Percentiles rank a stretch among this genome's conserved stretches.
These are phyloP conservation scores for Chelmon rostratus DNA, from an alignment of 2,797 vertebrate species.

Conservation along the genomic window DNA sequence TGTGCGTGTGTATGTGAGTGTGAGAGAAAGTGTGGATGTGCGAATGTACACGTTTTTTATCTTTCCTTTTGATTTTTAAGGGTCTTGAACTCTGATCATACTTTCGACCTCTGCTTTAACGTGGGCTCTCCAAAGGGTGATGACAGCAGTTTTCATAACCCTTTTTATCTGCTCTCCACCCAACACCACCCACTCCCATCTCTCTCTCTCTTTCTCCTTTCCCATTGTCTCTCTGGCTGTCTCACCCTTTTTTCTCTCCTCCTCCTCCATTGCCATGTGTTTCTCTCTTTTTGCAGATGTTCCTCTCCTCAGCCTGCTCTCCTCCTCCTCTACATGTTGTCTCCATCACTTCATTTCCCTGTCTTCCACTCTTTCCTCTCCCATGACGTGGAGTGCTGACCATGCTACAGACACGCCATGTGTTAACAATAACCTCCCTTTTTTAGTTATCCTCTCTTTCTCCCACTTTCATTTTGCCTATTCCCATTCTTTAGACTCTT, in stretches of 20 bases:
- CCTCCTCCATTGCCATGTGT: slow-evolving; percentile 31
- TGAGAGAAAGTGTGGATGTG: background rate
- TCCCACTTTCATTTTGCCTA: slow-evolving; percentile 8
- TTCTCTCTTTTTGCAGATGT: slow-evolving; percentile 60
- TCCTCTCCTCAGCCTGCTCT: slow-evolving; percentile 43
- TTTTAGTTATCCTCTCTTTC: slow-evolving; percentile 12
- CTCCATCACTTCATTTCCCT: slow-evolving; percentile 45
- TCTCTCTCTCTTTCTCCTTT: background rate
- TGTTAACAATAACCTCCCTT: slow-evolving; percentile 38
- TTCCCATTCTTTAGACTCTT: slow-evolving; percentile 4
- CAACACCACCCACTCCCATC: background rate
- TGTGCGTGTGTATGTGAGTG: background rate
- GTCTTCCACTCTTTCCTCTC: slow-evolving; percentile 29
- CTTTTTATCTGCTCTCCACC: slow-evolving; percentile 31
- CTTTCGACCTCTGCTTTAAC: slow-evolving; percentile 55
- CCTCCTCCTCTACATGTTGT: slow-evolving; percentile 19
- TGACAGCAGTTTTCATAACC: slow-evolving; percentile 37
- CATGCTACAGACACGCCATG: slow-evolving; percentile 17
- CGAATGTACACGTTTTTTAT: slow-evolving; percentile 19
- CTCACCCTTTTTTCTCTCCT: slow-evolving; percentile 1
- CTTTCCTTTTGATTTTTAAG: slow-evolving; percentile 28
- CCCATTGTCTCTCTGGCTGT: background rate
- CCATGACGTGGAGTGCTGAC: slow-evolving; percentile 3
- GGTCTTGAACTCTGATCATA: slow-evolving; percentile 47
- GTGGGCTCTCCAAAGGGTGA: slow-evolving; percentile 16